Evolutionary conservation across 1,140 invertebrate genomes (phyloP).

Genomic region (Mizuhopecten yessoensis): DNA sequence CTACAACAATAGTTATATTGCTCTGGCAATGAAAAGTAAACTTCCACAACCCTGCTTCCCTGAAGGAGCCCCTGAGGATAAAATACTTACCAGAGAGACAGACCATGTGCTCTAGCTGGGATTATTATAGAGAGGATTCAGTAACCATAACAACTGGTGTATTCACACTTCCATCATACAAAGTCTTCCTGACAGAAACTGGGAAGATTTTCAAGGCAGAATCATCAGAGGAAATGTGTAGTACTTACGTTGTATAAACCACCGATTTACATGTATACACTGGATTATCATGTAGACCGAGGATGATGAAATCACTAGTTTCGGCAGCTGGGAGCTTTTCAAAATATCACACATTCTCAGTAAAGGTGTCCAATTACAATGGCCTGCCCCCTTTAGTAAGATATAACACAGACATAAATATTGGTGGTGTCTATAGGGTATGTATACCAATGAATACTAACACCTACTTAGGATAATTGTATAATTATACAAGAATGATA

Average conservation of each 20-base stretch:
- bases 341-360: not conserved
- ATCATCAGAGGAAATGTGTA: not conserved
- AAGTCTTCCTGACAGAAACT: not conserved
- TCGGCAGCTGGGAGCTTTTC: not conserved
- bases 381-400: too few species aligned
- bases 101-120: not conserved
- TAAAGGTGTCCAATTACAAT: not conserved
- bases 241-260: not conserved
- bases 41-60: not conserved
- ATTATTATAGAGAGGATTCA: not conserved
- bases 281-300: not conserved
- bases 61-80: not conserved
- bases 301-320: not conserved
- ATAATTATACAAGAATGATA: too few species aligned
- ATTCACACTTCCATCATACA: not conserved
- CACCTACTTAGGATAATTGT: not conserved
- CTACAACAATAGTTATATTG: too few species aligned
- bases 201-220: not conserved
- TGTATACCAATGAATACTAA: not conserved
- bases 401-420: too few species aligned
- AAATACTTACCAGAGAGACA: not conserved
- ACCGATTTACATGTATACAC: not conserved
- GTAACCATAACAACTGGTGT: slow-evolving; percentile 11
- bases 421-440: too few species aligned
- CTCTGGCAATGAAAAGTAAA: too few species aligned